These are phyloP conservation scores for Acrocyrtus sp. DNA, from an alignment of 2,888 invertebrate genomes.

Conservation along the genomic window DNA sequence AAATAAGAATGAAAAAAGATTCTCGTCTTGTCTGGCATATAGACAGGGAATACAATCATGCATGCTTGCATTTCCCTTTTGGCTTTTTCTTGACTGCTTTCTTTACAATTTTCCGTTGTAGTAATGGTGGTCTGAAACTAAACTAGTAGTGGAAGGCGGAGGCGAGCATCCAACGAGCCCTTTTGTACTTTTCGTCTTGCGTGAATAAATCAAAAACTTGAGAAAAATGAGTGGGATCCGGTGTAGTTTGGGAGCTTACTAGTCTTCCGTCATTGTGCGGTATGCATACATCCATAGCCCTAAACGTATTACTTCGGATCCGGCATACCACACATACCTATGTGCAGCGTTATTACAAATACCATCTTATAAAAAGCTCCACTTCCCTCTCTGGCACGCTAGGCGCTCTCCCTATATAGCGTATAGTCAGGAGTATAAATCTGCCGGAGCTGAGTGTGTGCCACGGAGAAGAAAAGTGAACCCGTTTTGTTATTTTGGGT, in stretches of 20 bases:
- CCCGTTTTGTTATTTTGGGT: conserved; percentile 38
- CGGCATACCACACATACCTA: not conserved
- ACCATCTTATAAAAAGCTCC: not conserved
- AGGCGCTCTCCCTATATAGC: not conserved
- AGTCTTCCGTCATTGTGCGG: conserved; percentile 12
- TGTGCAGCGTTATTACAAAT: conserved; percentile 8
- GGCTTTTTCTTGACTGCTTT: conserved; percentile 30
- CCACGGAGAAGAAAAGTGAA: not conserved
- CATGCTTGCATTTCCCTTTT: conserved; percentile 21
- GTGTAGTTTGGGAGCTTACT: conserved; percentile 32
- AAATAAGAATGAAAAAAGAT: conserved; percentile 33
- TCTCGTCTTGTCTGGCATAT: conserved; percentile 2
- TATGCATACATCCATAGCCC: conserved; percentile 23
- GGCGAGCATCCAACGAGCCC: conserved; percentile 12
- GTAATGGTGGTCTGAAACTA: conserved; percentile 16
- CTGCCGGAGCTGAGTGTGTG: not conserved
- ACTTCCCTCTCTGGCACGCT: not conserved
- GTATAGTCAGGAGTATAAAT: not conserved
- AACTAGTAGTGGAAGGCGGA: not conserved
- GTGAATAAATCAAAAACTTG: conserved; percentile 51
- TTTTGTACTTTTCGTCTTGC: conserved; percentile 47
- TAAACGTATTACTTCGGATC: conserved; percentile 20
- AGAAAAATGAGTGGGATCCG: conserved; percentile 49
- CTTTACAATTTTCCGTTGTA: conserved; percentile 12
- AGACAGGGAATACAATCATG: conserved; percentile 23